phyloP scores from a whole-genome alignment of 2,888 invertebrate species.

The Platynereis dumerilii region DNA sequence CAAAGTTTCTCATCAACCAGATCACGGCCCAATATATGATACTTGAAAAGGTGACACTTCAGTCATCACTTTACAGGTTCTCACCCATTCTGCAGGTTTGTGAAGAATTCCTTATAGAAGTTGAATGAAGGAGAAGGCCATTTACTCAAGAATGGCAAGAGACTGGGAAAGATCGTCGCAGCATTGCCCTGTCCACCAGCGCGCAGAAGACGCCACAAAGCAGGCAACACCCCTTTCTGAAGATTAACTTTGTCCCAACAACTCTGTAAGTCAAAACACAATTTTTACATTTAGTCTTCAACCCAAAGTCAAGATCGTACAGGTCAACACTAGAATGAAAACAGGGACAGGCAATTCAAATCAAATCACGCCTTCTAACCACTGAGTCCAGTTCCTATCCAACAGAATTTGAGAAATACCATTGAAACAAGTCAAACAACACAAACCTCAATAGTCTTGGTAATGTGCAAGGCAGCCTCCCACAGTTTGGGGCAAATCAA shows the following conservation, averaged over 20 bases:
- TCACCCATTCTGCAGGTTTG: constrained; percentile 74
- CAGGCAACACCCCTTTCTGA: constrained; percentile 76
- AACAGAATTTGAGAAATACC: not conserved
- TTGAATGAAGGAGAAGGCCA: constrained; percentile 31
- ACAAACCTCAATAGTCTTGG: constrained; percentile 68
- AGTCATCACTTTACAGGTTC: no score
- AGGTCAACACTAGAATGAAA: no score
- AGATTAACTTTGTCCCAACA: constrained; percentile 76
- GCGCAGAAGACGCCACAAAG: constrained; percentile 73
- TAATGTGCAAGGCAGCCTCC: constrained; percentile 74
- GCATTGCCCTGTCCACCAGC: constrained; percentile 82
- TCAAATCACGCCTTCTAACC: not conserved
- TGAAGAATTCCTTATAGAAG: constrained; percentile 70
- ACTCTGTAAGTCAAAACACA: constrained; percentile 66
- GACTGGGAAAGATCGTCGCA: constrained; percentile 73
- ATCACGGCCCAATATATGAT: no score
- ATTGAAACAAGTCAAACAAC: not conserved
- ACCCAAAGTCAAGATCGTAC: not conserved
- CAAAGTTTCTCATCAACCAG: no score
- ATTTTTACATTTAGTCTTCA: not conserved
- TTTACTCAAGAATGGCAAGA: constrained; percentile 77
- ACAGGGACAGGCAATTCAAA: not conserved
- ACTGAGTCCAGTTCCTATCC: not conserved
- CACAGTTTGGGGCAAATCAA: constrained; percentile 74
- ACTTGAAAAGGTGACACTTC: no score